Conservation (phyloP, 2,113 vertebrate genomes). For the Eublepharis macularius region DNA sequence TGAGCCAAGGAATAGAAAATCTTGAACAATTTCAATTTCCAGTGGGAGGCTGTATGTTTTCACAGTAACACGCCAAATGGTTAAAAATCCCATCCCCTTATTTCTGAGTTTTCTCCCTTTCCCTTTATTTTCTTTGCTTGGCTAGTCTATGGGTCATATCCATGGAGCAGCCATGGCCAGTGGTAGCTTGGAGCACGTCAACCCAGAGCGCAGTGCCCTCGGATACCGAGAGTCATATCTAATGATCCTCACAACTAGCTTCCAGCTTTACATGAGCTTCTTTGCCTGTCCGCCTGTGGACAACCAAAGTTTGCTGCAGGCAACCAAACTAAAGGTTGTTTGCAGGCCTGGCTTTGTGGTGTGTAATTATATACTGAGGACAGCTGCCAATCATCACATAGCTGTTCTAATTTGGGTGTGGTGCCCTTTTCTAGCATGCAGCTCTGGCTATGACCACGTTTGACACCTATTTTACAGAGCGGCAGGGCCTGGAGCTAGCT, state of each 20-base stretch:
- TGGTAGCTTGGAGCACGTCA: neutral
- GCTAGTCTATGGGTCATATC: neutral
- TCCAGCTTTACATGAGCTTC: neutral
- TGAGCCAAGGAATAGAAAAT: too few relatives aligned
- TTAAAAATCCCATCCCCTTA: too few relatives aligned
- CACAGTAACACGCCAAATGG: too few relatives aligned
- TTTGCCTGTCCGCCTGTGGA: neutral
- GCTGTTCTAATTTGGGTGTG: too few relatives aligned
- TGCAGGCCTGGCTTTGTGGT: neutral
- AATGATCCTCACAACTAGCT: too few relatives aligned
- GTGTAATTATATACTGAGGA: too few relatives aligned
- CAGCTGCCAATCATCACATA: too few relatives aligned
- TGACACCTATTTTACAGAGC: neutral
- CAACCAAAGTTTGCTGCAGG: neutral
- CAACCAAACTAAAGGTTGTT: neutral
- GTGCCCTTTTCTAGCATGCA: too few relatives aligned
- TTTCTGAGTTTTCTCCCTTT: neutral
- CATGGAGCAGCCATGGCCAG: neutral
- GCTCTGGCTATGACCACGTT: neutral
- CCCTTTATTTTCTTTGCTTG: too few relatives aligned
- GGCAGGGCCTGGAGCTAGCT: neutral
- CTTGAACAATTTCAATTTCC: too few relatives aligned
- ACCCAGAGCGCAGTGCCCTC: neutral
- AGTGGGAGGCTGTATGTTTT: too few relatives aligned
- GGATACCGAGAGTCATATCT: too few relatives aligned